Base-by-base conservation (phyloP, 2,113 vertebrate genomes). In the Emydura subglobosa region DNA sequence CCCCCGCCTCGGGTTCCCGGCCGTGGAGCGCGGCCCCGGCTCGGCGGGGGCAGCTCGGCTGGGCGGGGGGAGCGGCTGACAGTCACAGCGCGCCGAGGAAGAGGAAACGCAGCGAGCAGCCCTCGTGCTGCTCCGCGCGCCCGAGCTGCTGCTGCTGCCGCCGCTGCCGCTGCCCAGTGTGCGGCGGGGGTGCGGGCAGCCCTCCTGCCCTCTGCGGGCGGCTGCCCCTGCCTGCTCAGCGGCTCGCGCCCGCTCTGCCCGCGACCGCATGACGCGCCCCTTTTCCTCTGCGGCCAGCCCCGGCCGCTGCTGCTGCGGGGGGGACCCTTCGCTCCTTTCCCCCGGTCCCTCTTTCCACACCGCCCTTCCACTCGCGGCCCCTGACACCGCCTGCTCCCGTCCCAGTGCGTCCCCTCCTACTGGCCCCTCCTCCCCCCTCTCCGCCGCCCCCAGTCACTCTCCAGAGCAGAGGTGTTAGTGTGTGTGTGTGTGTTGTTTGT, bases 81-180 rank as follows among this genome's bases (percentile, higher is more conserved):
- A 50, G 50, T 9, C 50, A 12, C 27, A 82, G 4, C 29, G 91
- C 90, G 74, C 78, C 50, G 96, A 96, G 97, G 92, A 96, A 96
- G 96, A 97, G 97, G 97, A 98, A 98, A 92, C 89, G 80, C 47
- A 87, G 88, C 93, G 85, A 55, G 94, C 85, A 21, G 55, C 17
- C 61, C 68, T 39, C 88, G 61, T 7, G 2, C 82, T 74, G 53
- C 86, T 79, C 89, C 59, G 95, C 90, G 92, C 80, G 42, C 84
- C 13, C 25, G 39, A 39, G 39, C 39, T 39, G 39, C 39, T 39
- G 39, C 39, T 39, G 39, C 39, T 39, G 39, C 39, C 39, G 39
- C 39, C 39, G 39, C 39, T 3, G 39, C 39, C 39, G 39, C 39
- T 39, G 39, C 39, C 39, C 39, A 39, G 39, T 65, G 93, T 81